Evolutionary conservation across 2,888 invertebrate genomes (phyloP), one percentile per base, ranked within the genome.

Genomic region (Chirona hameri): DNA sequence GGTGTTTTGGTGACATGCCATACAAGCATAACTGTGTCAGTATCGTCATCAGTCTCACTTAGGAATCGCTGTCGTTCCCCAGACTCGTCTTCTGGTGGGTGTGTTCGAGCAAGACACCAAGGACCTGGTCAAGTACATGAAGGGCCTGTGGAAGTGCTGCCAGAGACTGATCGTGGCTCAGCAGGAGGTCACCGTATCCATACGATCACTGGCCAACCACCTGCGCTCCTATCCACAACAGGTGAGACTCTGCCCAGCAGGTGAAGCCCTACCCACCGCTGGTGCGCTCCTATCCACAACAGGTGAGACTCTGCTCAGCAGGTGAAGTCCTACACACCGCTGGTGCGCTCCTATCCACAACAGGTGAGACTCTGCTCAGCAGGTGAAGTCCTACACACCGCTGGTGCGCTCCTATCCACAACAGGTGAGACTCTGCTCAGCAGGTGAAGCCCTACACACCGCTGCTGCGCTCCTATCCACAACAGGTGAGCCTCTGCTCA

Each of bases 121-220:
- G 52, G 80, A 80, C 27, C 48, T 80, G 80, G 80, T 52, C n/a
- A 55, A 52, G 48, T 80, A 80, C 29, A 80, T 80, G 80, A 48
- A 55, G 29, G 52, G 52, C 27, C 55, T 80, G 52, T 80, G 80
- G 80, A 48, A 55, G 52, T 48, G 80, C 55, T 80, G 80, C 18
- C 80, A 80, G 80, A 52, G 80, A 4, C 52, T 80, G 29, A 55
- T 80, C 80, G 52, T 55, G 24, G 80, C 80, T 0, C 80, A 80
- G 29, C 80, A 80, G 29, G 52, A 80, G 80, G 80, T 55, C 27
- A 55, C 80, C 52, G 80, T 55, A 0, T n/a, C 80, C 27, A 48
- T 80, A 27, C 80, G 80, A 2, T 12, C 27, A 1, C 27, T 80
- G 15, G 80, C 80, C 55, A 55, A 48, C 48, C 80, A 80, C 29